Percentiles rank a stretch among this genome's conserved stretches.
phyloP scores from a whole-genome alignment of 2,797 vertebrate species.

The Chloroceryle amazona region DNA sequence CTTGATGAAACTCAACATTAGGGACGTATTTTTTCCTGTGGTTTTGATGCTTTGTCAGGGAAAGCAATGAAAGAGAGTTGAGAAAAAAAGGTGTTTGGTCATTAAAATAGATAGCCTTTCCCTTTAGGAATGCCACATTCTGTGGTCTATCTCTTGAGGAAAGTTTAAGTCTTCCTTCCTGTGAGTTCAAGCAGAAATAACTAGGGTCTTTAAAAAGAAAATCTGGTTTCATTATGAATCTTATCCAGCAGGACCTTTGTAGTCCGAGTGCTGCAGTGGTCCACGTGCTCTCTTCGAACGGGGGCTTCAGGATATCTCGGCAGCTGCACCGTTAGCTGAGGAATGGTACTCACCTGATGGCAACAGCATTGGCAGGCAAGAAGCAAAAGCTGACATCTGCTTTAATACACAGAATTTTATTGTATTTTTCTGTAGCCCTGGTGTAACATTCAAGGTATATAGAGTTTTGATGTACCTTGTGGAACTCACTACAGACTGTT shows the following conservation, averaged over 20 bases:
- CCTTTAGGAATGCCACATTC: background rate
- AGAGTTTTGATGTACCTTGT: background rate
- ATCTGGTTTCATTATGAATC: background rate
- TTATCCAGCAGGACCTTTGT: background rate
- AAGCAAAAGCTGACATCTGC: background rate
- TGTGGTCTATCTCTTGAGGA: fast-evolving
- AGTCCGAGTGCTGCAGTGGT: fast-evolving
- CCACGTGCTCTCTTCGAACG: fast-evolving
- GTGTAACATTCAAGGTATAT: background rate
- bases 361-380: fast-evolving
- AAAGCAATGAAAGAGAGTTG: background rate
- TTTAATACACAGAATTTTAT: background rate
- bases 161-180: background rate
- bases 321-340: background rate
- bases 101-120: background rate
- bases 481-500: background rate
- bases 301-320: background rate
- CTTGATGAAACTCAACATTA: background rate
- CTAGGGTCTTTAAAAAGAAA: background rate
- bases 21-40: background rate
- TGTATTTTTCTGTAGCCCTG: background rate
- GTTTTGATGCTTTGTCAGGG: background rate
- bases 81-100: background rate
- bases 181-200: background rate
- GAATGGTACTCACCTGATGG: background rate